Evolutionary conservation across 2,113 vertebrate genomes (phyloP), one percentile per base, ranked within the genome.

Genomic region (Neogale vison): DNA sequence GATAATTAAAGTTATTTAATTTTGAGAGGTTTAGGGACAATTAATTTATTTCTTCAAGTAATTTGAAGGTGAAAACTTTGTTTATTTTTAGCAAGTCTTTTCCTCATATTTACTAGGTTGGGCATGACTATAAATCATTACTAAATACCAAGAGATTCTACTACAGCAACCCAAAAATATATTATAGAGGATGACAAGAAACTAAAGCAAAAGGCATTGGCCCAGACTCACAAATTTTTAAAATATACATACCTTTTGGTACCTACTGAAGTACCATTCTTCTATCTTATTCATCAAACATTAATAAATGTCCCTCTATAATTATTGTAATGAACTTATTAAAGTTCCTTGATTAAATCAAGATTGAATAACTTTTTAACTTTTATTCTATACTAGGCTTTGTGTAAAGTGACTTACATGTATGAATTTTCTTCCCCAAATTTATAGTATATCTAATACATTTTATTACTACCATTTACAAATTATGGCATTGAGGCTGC

Each of bases 1-100:
- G 45, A 76, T 90, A 96, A 96, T 90, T 83, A 95, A 95, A 94
- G 90, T 95, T 96, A 90, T 92, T 76, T 90, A 87, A 72, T 84
- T 96, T 55, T 39, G 36, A 97, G 74, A 90, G 36, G 39, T 77
- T 90, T n/a, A 90, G 45, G 9, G 29, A 88, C 79, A 17, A 96
- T 93, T 69, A 89, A 39, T 91, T 92, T 79, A 95, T 93, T 96
- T 95, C 76, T 39, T 76, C 42, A 95, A 97, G 57, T 72, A 50
- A 80, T 26, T 2, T 77, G 45, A 90, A 74, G 65, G 63, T 57
- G 34, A 80, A 87, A 83, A 79, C 5, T 42, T 45, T 69, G 47
- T 71, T 77, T 45, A 82, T 36, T 81, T 96, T 89, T 3, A 88
- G 2, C 65, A 79, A 23, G 4, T 80, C 3, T 74, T 9, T 86